Conservation (phyloP, 2,113 vertebrate species). For the Lophotis ruficrista region DNA sequence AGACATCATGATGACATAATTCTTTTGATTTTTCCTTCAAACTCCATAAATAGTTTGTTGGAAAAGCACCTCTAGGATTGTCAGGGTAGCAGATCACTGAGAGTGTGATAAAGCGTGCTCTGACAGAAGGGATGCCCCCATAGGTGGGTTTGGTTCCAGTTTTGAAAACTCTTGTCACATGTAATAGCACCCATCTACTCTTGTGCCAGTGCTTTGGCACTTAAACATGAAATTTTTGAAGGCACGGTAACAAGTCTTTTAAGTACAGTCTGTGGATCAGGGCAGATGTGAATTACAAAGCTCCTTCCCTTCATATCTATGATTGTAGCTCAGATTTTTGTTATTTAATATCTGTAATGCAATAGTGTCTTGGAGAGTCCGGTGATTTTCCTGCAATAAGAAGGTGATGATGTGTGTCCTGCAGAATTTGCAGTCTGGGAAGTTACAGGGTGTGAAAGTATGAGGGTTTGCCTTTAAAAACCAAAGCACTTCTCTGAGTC, state of each 20-base stretch:
- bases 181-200: background rate
- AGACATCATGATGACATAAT: background rate
- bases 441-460: background rate
- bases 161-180: background rate
- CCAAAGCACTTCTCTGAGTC: background rate
- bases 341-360: background rate
- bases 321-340: background rate
- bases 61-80: background rate
- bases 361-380: background rate
- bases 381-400: background rate
- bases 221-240: background rate
- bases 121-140: background rate
- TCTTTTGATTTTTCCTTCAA: background rate
- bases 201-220: background rate
- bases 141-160: background rate
- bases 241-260: background rate
- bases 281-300: accelerated
- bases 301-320: background rate
- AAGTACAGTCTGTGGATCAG: background rate
- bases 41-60: background rate
- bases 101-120: accelerated
- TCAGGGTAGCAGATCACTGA: background rate
- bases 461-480: background rate
- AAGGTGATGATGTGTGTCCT: background rate
- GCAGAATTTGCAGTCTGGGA: background rate